Base-by-base conservation (phyloP, 2,797 vertebrate species). In the Loriculus beryllinus region DNA sequence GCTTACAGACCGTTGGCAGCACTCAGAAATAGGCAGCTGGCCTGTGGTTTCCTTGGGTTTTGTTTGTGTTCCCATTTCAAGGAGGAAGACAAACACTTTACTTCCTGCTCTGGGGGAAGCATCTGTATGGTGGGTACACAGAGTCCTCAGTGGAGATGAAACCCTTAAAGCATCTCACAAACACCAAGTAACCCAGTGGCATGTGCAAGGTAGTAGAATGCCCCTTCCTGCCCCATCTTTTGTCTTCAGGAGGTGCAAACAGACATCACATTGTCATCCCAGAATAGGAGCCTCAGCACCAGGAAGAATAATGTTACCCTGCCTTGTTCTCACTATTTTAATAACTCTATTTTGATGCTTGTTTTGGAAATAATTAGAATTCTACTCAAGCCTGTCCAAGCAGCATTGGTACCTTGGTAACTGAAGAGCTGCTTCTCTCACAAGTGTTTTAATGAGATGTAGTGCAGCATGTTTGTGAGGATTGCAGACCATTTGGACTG, bases 151-250 rank as follows among this genome's bases (percentile, higher is more conserved):
- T 5, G 59, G 51, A 83, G 68, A 13, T 40, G 17, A 49, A 28
- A 25, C 9, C 21, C 19, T 10, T 45, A 18, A 25, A 8, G 33
- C 15, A 64, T 28, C 20, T 62, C 28, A 12, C 39, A 49, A 33
- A 19, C 35, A 14, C 25, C 13, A 7, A 40, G 37, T 29, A 62
- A 45, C 9, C 19, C n/a, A 2, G 0, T 28, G 8, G 12, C 23
- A 14, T 0, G 0, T 7, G 13, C 63, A 49, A 21, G 48, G 26
- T 69, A 14, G 31, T 10, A 48, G 37, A 45, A 29, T 29, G 52
- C 19, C 14, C 67, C 62, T 84, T 72, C 33, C 25, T 74, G 33
- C 28, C 16, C 31, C 8, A 1, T 83, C 67, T 51, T 79, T 56
- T 64, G 12, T 17, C 51, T 28, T 70, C 51, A 13, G 68, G 37